Evolutionary conservation across 2,888 invertebrate species (phyloP).

Genomic region (Ophioninae sp.): DNA sequence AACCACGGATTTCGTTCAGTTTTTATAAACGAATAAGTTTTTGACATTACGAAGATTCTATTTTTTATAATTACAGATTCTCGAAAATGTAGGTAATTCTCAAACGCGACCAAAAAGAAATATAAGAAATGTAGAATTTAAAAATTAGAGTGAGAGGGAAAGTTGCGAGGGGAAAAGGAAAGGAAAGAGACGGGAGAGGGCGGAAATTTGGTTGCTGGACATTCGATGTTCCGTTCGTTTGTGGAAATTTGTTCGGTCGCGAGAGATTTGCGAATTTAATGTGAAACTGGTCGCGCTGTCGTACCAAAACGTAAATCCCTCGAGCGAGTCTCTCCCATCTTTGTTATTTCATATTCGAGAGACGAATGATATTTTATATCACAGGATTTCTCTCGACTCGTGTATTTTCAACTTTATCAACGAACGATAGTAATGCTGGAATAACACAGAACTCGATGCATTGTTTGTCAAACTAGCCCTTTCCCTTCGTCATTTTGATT

Average conservation of each 20-base stretch:
- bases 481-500: background rate
- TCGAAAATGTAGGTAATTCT: too few species aligned
- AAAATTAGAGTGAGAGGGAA: too few species aligned
- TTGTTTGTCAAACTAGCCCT: background rate
- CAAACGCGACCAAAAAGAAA: too few species aligned
- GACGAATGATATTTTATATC: background rate
- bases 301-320: slow-evolving; percentile 11
- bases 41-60: too few species aligned
- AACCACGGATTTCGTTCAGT: too few species aligned
- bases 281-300: slow-evolving; percentile 1
- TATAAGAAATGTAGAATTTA: too few species aligned
- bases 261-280: slow-evolving; percentile 4
- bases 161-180: too few species aligned
- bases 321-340: slow-evolving; percentile 9
- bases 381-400: background rate
- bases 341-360: slow-evolving; percentile 43
- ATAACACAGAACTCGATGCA: background rate
- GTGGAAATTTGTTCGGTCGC: background rate
- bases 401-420: slow-evolving; percentile 32
- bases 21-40: too few species aligned
- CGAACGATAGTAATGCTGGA: background rate
- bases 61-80: too few species aligned
- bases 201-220: too few species aligned
- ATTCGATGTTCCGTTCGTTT: too few species aligned
- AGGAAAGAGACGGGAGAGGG: too few species aligned